Percentiles rank a stretch among this genome's conserved stretches.
phyloP scores from a whole-genome alignment of 2,113 vertebrate genomes.

The Leucopternis melanops region DNA sequence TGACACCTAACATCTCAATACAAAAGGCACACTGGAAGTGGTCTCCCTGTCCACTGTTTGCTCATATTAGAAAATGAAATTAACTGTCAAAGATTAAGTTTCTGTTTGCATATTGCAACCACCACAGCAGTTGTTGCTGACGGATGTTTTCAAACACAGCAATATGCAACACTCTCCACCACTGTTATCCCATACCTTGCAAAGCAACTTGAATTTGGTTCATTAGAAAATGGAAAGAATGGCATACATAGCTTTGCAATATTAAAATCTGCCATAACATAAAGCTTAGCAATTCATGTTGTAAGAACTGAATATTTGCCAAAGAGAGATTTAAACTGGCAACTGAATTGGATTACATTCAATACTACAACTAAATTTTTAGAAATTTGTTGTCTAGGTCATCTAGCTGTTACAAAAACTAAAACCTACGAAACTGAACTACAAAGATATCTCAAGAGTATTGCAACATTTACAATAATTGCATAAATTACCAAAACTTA shows the following conservation, averaged over 20 bases:
- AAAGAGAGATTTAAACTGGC: conserved; percentile 18
- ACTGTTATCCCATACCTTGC: neutral
- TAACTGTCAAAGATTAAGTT: neutral
- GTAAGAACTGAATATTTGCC: neutral
- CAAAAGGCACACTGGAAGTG: neutral
- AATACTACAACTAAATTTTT: neutral
- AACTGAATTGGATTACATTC: neutral
- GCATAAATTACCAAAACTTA: neutral
- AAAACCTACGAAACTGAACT: neutral
- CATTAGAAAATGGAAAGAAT: neutral
- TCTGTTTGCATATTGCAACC: neutral
- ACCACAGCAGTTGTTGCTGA: neutral
- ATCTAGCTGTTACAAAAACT: neutral
- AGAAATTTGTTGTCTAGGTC: neutral
- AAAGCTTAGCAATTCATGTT: neutral
- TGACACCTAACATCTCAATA: neutral
- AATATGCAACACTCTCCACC: neutral
- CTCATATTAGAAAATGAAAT: neutral
- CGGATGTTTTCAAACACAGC: neutral
- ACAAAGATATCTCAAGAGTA: neutral
- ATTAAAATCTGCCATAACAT: neutral
- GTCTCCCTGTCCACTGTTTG: neutral
- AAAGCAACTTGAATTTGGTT: neutral
- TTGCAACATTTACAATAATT: neutral
- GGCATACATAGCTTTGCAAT: neutral